Base-by-base conservation (phyloP, 2,113 vertebrate genomes). In the Capreolus pygargus region DNA sequence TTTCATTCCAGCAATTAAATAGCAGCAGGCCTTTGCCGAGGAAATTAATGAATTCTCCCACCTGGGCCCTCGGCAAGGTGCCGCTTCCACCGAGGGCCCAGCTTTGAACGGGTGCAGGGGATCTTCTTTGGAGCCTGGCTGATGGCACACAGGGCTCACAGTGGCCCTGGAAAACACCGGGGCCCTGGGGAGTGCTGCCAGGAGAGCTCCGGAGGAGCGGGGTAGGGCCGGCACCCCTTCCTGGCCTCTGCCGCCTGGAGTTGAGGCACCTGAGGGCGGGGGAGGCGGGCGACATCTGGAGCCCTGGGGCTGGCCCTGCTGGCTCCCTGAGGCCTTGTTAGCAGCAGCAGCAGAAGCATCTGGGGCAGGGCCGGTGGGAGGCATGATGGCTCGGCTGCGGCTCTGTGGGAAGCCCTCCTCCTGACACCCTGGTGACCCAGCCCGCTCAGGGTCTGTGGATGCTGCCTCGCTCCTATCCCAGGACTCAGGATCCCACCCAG, bases 1-100 rank as follows among this genome's bases (percentile, higher is more conserved):
- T 97, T 98, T 98, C 90, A 96, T 98, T 97, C 94, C 76, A 70
- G 90, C 95, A 97, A 90, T 97, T 98, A 97, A 94, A 79, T 45
- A 83, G 89, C 93, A 95, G 21, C 61, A 79, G 74, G 86, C 57
- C 88, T 91, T 76, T 88, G 89, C 88, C 12, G 70, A 91, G 39
- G 83, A 96, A 82, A 93, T 91, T 70, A 97, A 98, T 98, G 91
- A 97, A 96, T 94, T 97, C 61, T 95, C 39, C 94, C 91, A 84
- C 96, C 96, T 97, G 95, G 95, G 64, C 55, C 21, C 17, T 6
- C 70, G 54, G 93, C 86, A 97, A 16, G 43, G 60, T 28, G 61
- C 82, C 83, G 39, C 43, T 52, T 43, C 30, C 9, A 10, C 74
- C 4, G 17, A 14, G 43, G 70, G 64, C 30, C n/a, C 27, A 54